Evolutionary conservation across 2,113 vertebrate species (phyloP).

Genomic region (Pseudois nayaur): DNA sequence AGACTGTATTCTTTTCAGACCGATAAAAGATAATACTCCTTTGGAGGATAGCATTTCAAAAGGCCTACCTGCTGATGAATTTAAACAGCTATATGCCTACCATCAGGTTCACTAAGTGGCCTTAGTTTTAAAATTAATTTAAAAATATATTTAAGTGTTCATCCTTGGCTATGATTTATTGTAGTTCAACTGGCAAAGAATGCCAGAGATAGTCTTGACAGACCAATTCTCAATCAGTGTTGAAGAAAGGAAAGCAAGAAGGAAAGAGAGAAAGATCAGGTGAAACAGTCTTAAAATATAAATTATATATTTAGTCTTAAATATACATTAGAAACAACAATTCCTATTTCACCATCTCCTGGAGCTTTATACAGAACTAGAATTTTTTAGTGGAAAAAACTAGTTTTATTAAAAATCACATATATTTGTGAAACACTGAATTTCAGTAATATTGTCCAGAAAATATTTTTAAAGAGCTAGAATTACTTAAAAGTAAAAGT

Average conservation of each 20-base stretch:
- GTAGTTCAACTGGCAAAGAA: constrained; percentile 34
- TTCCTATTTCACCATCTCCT: constrained; percentile 19
- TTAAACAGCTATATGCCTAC: constrained; percentile 36
- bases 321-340: background rate
- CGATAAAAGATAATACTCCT: background rate
- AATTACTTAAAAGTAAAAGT: background rate
- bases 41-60: background rate
- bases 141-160: constrained; percentile 37
- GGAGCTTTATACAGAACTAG: background rate
- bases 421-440: background rate
- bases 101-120: constrained; percentile 2
- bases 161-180: constrained; percentile 44
- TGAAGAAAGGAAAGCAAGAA: constrained; percentile 29
- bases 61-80: constrained; percentile 1
- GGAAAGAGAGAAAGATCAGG: background rate
- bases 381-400: background rate
- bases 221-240: constrained; percentile 36
- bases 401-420: background rate
- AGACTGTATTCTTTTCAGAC: background rate
- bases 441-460: background rate
- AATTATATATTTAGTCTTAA: background rate
- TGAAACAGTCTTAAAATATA: background rate
- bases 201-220: constrained; percentile 26
- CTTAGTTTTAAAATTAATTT: constrained; percentile 44
- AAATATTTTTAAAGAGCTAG: constrained; percentile 8